Evolutionary conservation across 2,113 vertebrate species (phyloP).

Genomic region (Forbesichthys papilliferus): DNA sequence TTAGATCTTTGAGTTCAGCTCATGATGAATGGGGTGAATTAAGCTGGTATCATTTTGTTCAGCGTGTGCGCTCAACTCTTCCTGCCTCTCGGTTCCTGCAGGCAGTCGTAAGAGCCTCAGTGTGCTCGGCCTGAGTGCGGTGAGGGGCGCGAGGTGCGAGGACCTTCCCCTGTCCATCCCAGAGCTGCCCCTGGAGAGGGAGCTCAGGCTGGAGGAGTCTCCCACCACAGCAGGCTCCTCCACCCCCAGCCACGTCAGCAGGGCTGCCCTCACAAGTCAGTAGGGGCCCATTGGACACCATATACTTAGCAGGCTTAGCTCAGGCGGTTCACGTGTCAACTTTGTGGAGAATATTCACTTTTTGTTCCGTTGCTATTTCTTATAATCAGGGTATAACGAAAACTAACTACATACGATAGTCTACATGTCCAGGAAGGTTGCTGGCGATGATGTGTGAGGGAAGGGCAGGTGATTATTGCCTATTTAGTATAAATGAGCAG

Average conservation of each 20-base stretch:
- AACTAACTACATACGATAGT: no score
- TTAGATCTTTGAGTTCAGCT: neutral
- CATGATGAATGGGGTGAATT: neutral
- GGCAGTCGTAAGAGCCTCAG: slow-evolving; percentile 65
- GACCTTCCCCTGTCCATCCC: slow-evolving; percentile 80
- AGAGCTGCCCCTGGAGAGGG: slow-evolving; percentile 83
- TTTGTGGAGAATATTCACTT: no score
- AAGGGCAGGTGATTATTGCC: no score
- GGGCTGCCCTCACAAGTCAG: slow-evolving; percentile 77
- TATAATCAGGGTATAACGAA: no score
- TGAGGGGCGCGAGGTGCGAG: slow-evolving; percentile 75
- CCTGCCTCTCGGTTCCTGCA: slow-evolving; percentile 9
- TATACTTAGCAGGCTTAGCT: neutral
- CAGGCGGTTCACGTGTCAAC: no score
- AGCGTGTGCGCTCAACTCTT: neutral
- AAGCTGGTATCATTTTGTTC: neutral
- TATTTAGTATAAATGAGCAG: no score
- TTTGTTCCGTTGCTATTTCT: no score
- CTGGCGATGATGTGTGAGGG: no score
- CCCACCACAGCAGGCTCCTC: slow-evolving; percentile 72
- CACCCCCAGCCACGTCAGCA: slow-evolving; percentile 68
- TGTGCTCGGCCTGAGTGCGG: slow-evolving; percentile 59
- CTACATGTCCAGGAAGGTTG: no score
- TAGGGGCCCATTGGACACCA: neutral
- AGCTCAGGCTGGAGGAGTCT: slow-evolving; percentile 81